These are phyloP conservation scores for Bubo bubo DNA, from an alignment of 2,113 vertebrate genomes.

Conservation along the genomic window DNA sequence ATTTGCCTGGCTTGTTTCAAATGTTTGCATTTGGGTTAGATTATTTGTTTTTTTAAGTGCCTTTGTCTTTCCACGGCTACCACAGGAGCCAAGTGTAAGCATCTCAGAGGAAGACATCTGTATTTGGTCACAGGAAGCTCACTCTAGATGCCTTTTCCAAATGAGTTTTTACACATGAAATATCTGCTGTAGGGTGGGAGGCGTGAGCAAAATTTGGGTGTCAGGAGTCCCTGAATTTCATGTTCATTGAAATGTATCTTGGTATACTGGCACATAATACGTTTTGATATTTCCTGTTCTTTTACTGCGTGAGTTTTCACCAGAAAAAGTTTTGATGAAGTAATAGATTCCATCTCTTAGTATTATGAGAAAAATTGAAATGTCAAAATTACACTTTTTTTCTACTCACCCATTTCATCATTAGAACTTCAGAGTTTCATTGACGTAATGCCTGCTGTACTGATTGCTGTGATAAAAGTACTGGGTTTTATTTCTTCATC, in stretches of 20 bases:
- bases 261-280: background rate
- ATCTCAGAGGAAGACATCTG: background rate
- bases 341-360: background rate
- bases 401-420: background rate
- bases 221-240: background rate
- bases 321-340: background rate
- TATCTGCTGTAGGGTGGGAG: background rate
- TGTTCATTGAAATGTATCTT: background rate
- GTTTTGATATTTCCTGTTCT: background rate
- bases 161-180: background rate
- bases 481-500: background rate
- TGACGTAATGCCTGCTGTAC: background rate
- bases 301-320: background rate
- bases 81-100: background rate
- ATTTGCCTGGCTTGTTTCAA: background rate
- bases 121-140: background rate
- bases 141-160: background rate
- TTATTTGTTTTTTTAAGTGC: background rate
- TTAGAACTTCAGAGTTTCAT: conserved; percentile 23
- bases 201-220: background rate
- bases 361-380: background rate
- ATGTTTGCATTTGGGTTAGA: background rate
- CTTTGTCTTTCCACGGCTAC: background rate
- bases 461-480: background rate
- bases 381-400: background rate